Evolutionary conservation across 2,888 invertebrate species (phyloP).

Genomic region (Epinotia ramella): DNA sequence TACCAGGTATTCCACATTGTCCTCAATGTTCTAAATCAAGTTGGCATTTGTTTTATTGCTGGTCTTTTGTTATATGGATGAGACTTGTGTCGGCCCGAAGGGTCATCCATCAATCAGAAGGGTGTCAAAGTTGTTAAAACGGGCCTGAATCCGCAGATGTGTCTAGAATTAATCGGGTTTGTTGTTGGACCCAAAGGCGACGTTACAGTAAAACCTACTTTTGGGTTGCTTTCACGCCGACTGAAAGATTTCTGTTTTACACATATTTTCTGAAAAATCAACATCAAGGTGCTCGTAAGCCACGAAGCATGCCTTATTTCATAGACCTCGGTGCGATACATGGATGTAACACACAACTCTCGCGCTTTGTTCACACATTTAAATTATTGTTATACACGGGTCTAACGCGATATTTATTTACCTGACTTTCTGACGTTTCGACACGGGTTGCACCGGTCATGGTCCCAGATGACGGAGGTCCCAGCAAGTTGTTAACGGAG

Average conservation of each 20-base stretch:
- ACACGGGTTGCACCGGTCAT: too few relatives aligned
- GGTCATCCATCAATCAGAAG: constrained; percentile 34
- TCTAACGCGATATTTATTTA: too few relatives aligned
- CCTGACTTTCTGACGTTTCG: too few relatives aligned
- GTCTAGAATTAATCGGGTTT: constrained; percentile 30
- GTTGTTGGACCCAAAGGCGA: constrained; percentile 12
- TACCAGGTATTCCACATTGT: neutral
- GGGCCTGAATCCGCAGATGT: constrained; percentile 30
- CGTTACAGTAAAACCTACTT: neutral
- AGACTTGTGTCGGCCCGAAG: constrained; percentile 1
- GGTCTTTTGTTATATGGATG: neutral
- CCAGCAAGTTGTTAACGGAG: too few relatives aligned
- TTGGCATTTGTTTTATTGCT: neutral
- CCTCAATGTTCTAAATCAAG: neutral
- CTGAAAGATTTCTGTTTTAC: neutral
- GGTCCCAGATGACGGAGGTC: too few relatives aligned
- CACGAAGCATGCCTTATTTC: too few relatives aligned
- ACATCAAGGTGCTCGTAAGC: neutral
- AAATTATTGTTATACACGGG: too few relatives aligned
- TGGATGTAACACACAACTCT: too few relatives aligned
- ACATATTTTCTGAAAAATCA: neutral
- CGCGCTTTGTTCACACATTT: too few relatives aligned
- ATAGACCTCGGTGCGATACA: too few relatives aligned
- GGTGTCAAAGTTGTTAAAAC: constrained; percentile 40
- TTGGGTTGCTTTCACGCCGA: neutral